A percentile compares a stretch with the other conserved stretches of the same genome.
Conservation (phyloP, 2,888 invertebrate species). For the Melitaea athalia region DNA sequence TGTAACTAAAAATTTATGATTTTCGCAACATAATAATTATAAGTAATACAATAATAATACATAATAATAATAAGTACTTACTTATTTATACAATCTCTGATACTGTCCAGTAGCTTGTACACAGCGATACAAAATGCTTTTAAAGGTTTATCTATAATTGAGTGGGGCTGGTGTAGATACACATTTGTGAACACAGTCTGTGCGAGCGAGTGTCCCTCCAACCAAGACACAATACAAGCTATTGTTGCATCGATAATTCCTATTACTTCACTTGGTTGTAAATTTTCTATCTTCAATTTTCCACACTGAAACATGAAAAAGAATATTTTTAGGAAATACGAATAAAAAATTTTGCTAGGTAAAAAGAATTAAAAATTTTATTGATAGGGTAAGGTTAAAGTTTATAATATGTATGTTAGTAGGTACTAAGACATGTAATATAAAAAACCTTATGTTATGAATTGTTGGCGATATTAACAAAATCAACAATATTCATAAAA, state of each 20-base stretch:
- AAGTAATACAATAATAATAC: too few relatives aligned
- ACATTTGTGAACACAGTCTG: conserved; percentile 98
- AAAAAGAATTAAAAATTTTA: background rate
- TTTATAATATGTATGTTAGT: too few relatives aligned
- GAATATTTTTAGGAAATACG: background rate
- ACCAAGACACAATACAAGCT: conserved; percentile 97
- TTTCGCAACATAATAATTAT: too few relatives aligned
- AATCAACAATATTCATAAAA: too few relatives aligned
- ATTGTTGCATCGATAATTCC: conserved; percentile 97
- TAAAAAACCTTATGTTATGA: too few relatives aligned
- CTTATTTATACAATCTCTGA: conserved; percentile 94
- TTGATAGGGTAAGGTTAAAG: background rate
- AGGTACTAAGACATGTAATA: too few relatives aligned
- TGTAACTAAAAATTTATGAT: too few relatives aligned
- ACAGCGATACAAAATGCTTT: conserved; percentile 93
- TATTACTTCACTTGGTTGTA: conserved; percentile 91
- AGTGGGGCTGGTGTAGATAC: conserved; percentile 94
- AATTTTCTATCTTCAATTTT: conserved; percentile 88
- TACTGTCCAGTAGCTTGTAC: conserved; percentile 93
- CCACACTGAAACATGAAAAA: conserved; percentile 81
- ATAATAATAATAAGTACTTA: conserved; percentile 72
- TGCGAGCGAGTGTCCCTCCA: conserved; percentile 97
- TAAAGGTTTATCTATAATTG: conserved; percentile 90
- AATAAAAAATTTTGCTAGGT: background rate
- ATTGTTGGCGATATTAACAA: too few relatives aligned